Conservation (phyloP, 35 echinoderm and acorn worm species). For the Diadema setosum region DNA sequence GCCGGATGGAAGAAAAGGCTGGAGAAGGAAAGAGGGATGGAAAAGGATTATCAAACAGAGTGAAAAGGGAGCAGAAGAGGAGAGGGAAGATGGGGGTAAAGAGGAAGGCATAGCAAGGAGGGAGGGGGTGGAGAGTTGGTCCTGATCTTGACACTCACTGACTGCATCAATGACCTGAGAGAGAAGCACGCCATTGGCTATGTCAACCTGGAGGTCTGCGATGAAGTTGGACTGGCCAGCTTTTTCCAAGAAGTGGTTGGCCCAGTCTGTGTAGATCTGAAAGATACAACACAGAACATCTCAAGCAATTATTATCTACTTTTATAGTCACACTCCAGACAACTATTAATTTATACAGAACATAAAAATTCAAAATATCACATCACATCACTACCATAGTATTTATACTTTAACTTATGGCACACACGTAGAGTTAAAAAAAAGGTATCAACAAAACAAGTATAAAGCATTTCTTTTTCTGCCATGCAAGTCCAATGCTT, state of each 20-base stretch:
- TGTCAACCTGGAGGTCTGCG: slow-evolving; percentile 84
- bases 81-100: background rate
- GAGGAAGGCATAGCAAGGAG: background rate
- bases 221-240: slow-evolving; percentile 76
- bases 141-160: too few species aligned
- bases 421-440: too few species aligned
- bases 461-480: too few species aligned
- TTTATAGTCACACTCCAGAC: background rate
- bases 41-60: background rate
- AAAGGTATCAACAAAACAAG: too few species aligned
- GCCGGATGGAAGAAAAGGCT: background rate
- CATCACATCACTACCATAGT: background rate
- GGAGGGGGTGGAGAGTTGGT: background rate
- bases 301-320: background rate
- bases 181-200: slow-evolving; percentile 82
- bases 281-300: too few species aligned
- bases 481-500: too few species aligned
- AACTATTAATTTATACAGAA: background rate
- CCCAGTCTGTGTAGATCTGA: slow-evolving; percentile 98
- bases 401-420: too few species aligned
- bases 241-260: slow-evolving; percentile 94
- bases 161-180: slow-evolving; percentile 94
- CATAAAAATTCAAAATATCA: background rate
- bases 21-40: background rate
- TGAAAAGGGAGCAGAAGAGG: background rate